A percentile compares a stretch with the other conserved stretches of the same genome.
Conservation (phyloP, 2,888 invertebrate genomes). For the Strigamia crassipes region DNA sequence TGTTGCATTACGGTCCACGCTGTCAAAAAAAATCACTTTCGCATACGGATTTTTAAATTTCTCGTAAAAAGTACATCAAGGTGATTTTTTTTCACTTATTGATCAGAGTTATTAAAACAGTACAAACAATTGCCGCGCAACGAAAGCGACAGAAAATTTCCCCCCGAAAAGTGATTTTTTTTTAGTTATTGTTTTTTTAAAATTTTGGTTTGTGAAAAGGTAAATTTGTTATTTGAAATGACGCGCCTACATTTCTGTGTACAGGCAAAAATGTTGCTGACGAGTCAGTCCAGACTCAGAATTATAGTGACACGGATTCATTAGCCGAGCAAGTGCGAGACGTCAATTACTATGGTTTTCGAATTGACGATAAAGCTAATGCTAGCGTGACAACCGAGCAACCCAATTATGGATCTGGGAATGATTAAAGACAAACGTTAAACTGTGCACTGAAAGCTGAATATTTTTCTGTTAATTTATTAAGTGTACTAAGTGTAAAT, state of each 20-base stretch:
- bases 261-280: conserved; percentile 11
- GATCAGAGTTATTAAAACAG: background rate
- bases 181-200: too few species aligned
- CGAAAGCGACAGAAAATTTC: background rate
- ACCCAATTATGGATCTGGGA: background rate
- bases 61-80: background rate
- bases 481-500: background rate
- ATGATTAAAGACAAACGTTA: background rate
- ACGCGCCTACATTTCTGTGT: conserved; percentile 22
- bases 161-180: background rate
- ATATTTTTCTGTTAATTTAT: background rate
- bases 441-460: background rate
- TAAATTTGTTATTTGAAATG: background rate
- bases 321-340: conserved; percentile 51
- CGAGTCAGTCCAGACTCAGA: conserved; percentile 24
- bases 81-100: conserved; percentile 11
- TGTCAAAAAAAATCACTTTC: conserved; percentile 6
- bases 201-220: background rate
- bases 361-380: conserved; percentile 43
- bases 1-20: background rate
- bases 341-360: conserved; percentile 50
- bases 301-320: background rate
- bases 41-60: background rate
- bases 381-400: background rate
- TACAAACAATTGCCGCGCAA: background rate